Conservation (phyloP, 2,113 vertebrate genomes). For the Hemiscyllium ocellatum region DNA sequence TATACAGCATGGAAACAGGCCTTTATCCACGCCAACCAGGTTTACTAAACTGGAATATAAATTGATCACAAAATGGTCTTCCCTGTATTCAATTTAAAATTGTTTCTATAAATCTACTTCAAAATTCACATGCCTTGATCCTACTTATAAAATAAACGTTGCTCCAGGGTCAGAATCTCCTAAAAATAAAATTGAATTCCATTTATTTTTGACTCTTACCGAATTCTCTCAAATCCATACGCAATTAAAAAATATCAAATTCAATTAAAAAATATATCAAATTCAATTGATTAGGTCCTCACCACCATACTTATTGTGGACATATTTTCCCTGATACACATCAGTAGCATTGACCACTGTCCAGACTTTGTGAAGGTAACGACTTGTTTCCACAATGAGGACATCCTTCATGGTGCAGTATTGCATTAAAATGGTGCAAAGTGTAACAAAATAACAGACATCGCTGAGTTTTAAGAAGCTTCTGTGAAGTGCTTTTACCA, state of each 20-base stretch:
- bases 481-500: background rate
- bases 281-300: background rate
- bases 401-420: background rate
- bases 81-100: too few species aligned
- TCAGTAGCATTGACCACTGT: background rate
- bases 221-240: too few species aligned
- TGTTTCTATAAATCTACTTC: too few species aligned
- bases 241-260: too few species aligned
- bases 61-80: too few species aligned
- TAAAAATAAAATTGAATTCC: background rate
- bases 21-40: too few species aligned
- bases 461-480: background rate
- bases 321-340: background rate
- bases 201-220: background rate
- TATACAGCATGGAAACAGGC: too few species aligned
- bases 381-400: background rate
- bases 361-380: background rate
- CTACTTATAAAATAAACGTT: background rate
- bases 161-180: background rate
- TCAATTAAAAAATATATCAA: background rate
- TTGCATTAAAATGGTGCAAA: background rate
- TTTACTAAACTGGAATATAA: too few species aligned
- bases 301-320: background rate
- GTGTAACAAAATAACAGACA: background rate
- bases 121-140: background rate